Base-by-base conservation (phyloP, 2,113 vertebrate species). In the Columba janthina region DNA sequence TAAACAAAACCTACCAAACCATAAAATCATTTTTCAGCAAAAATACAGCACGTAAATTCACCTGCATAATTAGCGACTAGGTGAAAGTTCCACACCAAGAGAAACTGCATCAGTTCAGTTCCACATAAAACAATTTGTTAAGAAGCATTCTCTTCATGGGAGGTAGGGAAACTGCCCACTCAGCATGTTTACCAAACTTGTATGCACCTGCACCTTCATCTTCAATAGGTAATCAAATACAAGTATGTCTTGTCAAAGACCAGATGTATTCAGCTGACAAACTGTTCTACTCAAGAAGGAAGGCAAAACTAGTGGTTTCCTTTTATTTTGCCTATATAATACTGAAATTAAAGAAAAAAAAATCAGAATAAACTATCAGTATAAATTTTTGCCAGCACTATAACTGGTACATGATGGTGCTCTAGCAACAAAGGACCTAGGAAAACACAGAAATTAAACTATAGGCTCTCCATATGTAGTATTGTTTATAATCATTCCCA, bases 221-320 rank as follows among this genome's bases (percentile, higher is more conserved):
- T 92, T 93, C 70, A 78, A 31, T 50, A 74, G 65, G 65, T 90
- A 95, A 93, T 88, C 85, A 95, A 78, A 84, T 48, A 78, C 65
- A 96, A 93, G 25, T 19, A 83, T 0, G 1, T 31, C 71, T 53
- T 84, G 69, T 74, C 78, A 88, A 95, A 94, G 38, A 57, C 56
- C 92, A 89, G 71, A 95, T 91, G 75, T 54, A 61, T 44, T 89
- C 46, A 56, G 66, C 56, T 78, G 40, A 89, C 16, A 88, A 93
- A 94, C 25, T 29, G 34, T 26, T 81, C 20, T 91, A 42, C 56
- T 76, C 84, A 92, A 42, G 38, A 75, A 71, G 19, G 11, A 65
- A 91, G 40, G n/a, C 71, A 88, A 83, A 92, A 29, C 18, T 72
- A 70, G 24, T 34, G 26, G 61, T 92, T 50, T 72, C 15, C 40